Base-by-base conservation (phyloP, 2,888 invertebrate genomes). In the Lissocephala sabroskyi region DNA sequence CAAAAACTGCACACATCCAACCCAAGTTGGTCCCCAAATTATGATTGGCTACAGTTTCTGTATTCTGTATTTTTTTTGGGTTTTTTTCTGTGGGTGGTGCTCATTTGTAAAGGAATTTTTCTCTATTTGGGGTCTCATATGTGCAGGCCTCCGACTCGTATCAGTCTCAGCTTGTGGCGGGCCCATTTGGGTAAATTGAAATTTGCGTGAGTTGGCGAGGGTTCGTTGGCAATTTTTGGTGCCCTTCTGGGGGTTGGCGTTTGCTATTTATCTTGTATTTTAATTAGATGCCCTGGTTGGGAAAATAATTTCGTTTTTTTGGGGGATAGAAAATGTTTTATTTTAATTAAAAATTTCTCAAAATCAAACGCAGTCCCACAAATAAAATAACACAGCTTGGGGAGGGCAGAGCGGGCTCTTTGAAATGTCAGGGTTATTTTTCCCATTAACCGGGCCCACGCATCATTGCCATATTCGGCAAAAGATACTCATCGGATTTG, bases 321-420 rank as follows among this genome's bases (percentile, higher is more conserved):
- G n/a, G n/a, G n/a, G n/a, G n/a, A 13, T 41, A 28, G 10, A 6
- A 46, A 54, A 43, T 46, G 52, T 47, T 46, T 49, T 17, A 14
- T 62, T 68, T 68, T 68, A 65, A 73, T 76, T 68, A 76, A 68
- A 67, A 56, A 19, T 50, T 37, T 29, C 9, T 30, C 37, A 36
- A 46, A 26, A 41, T 40, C 41, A 46, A 65, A 47, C 9, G 16
- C 18, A 16, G 17, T 37, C 37, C 18, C n/a, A n/a, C n/a, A n/a
- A n/a, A n/a, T n/a, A n/a, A n/a, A n/a, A n/a, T n/a, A n/a, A n/a
- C n/a, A n/a, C n/a, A n/a, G n/a, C n/a, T n/a, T n/a, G n/a, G n/a
- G n/a, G n/a, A n/a, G n/a, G n/a, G n/a, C n/a, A n/a, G n/a, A n/a
- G n/a, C n/a, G n/a, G n/a, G n/a, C n/a, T n/a, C n/a, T n/a, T n/a